A percentile compares a stretch with the other conserved stretches of the same genome.
These are phyloP conservation scores for Saccostrea cuccullata DNA, from an alignment of 1,140 invertebrate genomes.

Conservation along the genomic window DNA sequence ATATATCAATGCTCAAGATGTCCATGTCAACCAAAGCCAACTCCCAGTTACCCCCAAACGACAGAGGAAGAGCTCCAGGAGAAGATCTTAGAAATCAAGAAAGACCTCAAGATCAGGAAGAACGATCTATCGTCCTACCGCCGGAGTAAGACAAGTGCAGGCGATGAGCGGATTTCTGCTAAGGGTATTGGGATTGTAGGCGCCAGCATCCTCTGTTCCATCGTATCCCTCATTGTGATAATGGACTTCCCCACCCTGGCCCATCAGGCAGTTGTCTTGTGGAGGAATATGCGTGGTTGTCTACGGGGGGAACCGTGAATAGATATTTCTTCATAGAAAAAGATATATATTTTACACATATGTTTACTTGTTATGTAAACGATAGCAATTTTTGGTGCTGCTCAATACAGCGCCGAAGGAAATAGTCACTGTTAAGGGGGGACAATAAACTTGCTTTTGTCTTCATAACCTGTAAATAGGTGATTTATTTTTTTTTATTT, in stretches of 20 bases:
- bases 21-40: not conserved
- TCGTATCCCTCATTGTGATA: not conserved
- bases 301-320: not conserved
- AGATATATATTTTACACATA: too few relatives aligned
- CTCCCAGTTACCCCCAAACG: not conserved
- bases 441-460: too few relatives aligned
- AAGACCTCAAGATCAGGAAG: constrained; percentile 32
- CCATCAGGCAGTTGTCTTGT: not conserved
- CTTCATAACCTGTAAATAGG: too few relatives aligned
- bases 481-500: too few relatives aligned
- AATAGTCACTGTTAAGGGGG: too few relatives aligned
- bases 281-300: not conserved
- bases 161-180: constrained; percentile 22
- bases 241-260: constrained; percentile 20
- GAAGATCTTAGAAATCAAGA: constrained; percentile 25
- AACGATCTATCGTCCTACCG: not conserved
- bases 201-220: constrained; percentile 32
- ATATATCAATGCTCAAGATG: not conserved
- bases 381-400: too few relatives aligned
- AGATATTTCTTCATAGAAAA: not conserved
- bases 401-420: too few relatives aligned
- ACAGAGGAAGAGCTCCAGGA: not conserved
- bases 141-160: constrained; percentile 22
- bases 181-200: constrained; percentile 39
- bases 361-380: too few relatives aligned